phyloP scores from a whole-genome alignment of 30 jellyfish, hydroid and myxozoan species.

The Cassiopea andromeda region DNA sequence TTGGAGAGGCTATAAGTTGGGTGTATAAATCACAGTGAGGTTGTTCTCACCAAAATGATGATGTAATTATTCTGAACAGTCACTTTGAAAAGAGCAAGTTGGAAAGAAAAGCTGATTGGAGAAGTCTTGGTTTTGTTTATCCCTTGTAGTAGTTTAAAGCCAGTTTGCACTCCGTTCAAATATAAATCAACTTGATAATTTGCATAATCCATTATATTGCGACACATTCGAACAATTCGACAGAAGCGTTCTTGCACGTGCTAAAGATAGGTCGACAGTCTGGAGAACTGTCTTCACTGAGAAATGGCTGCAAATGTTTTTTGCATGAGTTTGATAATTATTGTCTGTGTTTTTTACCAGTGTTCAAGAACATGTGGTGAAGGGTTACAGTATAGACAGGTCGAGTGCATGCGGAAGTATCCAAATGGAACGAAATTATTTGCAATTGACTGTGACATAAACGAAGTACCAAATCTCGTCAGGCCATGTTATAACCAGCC shows the following conservation, averaged over 20 bases:
- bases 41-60: constrained; percentile 6
- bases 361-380: constrained; percentile 83
- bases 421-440: constrained; percentile 55
- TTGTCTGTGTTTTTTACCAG: constrained; percentile 50
- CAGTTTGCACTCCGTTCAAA: background rate
- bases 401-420: constrained; percentile 48
- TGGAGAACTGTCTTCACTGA: background rate
- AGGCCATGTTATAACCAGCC: constrained; percentile 67
- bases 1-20: constrained; percentile 15
- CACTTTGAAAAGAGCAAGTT: background rate
- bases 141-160: background rate
- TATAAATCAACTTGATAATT: background rate
- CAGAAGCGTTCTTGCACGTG: constrained; percentile 11
- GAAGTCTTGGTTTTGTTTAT: background rate
- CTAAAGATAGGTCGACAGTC: background rate
- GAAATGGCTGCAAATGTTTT: background rate
- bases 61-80: background rate
- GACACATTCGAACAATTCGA: background rate
- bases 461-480: constrained; percentile 19
- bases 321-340: background rate
- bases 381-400: constrained; percentile 53
- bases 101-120: background rate
- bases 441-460: constrained; percentile 46
- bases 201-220: constrained; percentile 20
- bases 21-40: background rate